A percentile compares a stretch with the other conserved stretches of the same genome.
These are phyloP conservation scores for Cepaea hortensis DNA, from an alignment of 2,888 invertebrate genomes.

Conservation along the genomic window DNA sequence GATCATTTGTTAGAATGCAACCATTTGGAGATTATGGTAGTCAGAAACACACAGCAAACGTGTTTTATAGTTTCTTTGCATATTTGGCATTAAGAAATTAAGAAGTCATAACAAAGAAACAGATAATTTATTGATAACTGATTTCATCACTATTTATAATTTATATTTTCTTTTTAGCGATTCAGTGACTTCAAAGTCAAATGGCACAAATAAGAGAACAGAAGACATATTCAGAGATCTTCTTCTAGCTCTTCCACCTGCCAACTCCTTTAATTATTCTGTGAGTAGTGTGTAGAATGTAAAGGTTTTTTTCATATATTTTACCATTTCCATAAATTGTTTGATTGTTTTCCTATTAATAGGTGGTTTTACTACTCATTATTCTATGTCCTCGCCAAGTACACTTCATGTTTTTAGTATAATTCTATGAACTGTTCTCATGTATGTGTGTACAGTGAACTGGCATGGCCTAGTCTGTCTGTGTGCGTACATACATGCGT, in stretches of 20 bases:
- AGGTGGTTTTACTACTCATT: neutral
- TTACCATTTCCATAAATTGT: neutral
- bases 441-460: too few relatives aligned
- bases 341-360: neutral
- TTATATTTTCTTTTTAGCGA: conserved; percentile 9
- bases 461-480: too few relatives aligned
- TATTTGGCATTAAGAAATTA: too few relatives aligned
- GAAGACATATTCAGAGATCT: conserved; percentile 35
- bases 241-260: neutral
- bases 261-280: conserved; percentile 39
- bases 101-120: too few relatives aligned
- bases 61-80: too few relatives aligned
- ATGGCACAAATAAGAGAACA: conserved; percentile 11
- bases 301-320: neutral
- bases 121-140: too few relatives aligned
- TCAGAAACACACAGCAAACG: too few relatives aligned
- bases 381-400: neutral
- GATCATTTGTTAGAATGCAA: too few relatives aligned
- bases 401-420: neutral
- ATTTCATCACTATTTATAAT: neutral
- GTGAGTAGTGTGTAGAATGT: conserved; percentile 33
- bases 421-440: neutral
- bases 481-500: too few relatives aligned
- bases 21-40: too few relatives aligned
- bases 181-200: neutral